Base-by-base conservation (phyloP, 1,140 invertebrate species). In the Penaeus indicus region DNA sequence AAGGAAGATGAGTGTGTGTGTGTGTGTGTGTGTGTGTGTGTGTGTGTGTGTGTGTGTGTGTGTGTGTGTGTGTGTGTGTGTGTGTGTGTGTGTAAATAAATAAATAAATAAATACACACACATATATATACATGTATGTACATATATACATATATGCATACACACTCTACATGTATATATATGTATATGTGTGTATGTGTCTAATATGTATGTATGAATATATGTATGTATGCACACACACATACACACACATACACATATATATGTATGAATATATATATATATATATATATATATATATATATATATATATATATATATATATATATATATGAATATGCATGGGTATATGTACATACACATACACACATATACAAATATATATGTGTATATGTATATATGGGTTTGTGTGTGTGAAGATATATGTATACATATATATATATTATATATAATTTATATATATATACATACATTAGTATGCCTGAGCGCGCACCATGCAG, bases 291-390 rank as follows among this genome's bases (percentile, higher is more conserved):
- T 2, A 32, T 32, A 72, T 72, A n/a, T 72, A 72, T 72, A 27
- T 72, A 75, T 32, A 27, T 75, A 75, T 75, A 27, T 75, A 75
- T 32, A 27, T 75, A 75, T 32, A 27, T 75, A 75, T 75, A 27
- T 75, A 32, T 75, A 27, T 75, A 32, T 75, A 13, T 75, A 32
- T 75, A 27, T 75, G 11, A 3, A 13, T 25, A 25, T 75, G 8
- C 3, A 25, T 75, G 21, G 1, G 32, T 75, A 27, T 75, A 75
- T 25, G 11, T 75, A 75, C 27, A 27, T 75, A 75, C 27, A 27
- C 21, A 75, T 75, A 27, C 38, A 75, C 27, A 32, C 16, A 75
- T 38, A 32, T 32, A 75, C 38, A 32, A 16, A 75, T 38, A 32
- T 32, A 27, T 75, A 32, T 32, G 38, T 75, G 21, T 32, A 75